Evolutionary conservation across 2,797 vertebrate genomes (phyloP).

Genomic region (Cyprinodon diabolis): DNA sequence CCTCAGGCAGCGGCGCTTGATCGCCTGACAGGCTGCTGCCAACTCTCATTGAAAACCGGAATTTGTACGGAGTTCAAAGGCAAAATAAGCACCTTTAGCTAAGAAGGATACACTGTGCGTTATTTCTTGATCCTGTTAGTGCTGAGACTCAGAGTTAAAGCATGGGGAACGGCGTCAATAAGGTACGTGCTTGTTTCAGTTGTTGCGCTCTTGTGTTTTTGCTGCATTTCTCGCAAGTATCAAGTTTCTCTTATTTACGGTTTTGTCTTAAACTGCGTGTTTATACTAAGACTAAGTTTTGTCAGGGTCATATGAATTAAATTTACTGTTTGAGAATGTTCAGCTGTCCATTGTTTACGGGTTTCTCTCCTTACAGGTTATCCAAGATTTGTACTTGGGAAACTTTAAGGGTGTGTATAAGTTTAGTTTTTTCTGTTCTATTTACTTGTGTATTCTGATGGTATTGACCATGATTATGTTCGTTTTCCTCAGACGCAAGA

Average conservation of each 20-base stretch:
- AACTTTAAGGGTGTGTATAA: slow-evolving; percentile 91
- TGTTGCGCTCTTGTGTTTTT: background rate
- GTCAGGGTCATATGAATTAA: too few relatives aligned
- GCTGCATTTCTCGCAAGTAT: background rate
- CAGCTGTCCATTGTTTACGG: background rate
- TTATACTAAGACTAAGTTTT: background rate
- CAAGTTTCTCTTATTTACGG: background rate
- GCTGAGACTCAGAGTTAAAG: slow-evolving; percentile 19
- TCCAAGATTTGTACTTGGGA: slow-evolving; percentile 93
- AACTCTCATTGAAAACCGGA: slow-evolving; percentile 15
- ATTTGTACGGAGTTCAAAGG: slow-evolving; percentile 26
- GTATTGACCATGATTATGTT: background rate
- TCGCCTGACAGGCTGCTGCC: slow-evolving; percentile 18
- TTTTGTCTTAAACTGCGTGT: background rate
- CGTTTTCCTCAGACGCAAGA: slow-evolving; percentile 85
- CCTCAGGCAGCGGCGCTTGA: background rate
- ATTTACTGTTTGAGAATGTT: too few relatives aligned
- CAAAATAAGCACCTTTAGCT: slow-evolving; percentile 6
- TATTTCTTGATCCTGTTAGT: background rate
- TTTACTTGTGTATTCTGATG: background rate
- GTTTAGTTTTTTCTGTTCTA: background rate
- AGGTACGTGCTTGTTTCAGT: slow-evolving; percentile 64
- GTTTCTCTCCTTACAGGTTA: slow-evolving; percentile 80
- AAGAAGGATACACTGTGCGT: slow-evolving; percentile 1
- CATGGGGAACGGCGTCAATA: slow-evolving; percentile 85